Evolutionary conservation across 2,797 vertebrate species (phyloP), one percentile per base, ranked within the genome.

Genomic region (Semaprochilodus insignis): DNA sequence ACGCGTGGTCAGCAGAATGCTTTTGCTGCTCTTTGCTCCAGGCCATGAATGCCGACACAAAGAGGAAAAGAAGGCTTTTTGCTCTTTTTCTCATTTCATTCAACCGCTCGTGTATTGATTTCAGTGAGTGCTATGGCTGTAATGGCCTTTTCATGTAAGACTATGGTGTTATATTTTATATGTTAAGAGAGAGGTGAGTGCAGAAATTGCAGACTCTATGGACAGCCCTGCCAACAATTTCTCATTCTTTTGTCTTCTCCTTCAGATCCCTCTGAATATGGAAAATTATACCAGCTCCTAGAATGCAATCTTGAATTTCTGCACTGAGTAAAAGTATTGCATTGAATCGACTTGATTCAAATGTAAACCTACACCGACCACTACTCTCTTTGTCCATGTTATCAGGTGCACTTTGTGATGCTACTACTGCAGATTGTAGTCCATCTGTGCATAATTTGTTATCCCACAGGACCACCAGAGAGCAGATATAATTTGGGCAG

Each of bases 81-180:
- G 36, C 6, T n/a, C 71, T 66, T 59, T 66, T 75, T 6, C 23
- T 31, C 19, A 40, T 55, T 67, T 66, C 17, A 67, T 16, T 67
- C n/a, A 57, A 14, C 78, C 54, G 69, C 36, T 71, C 62, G 40
- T 75, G 72, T 34, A 76, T 76, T 25, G 25, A 76, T 81, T 81
- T 81, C 52, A 36, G 27, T 62, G 65, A 76, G 44, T 19, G 66
- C 23, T 34, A 69, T 51, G 48, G 73, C 63, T 76, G 36, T 11
- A 48, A 65, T 62, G 4, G 62, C 67, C 23, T 21, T 59, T 55
- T 76, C 75, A 69, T 51, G 63, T 73, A 75, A 75, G 63, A 21
- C 17, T 48, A 19, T 59, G 19, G 21, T 65, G 8, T 66, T 40
- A 19, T 19, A 66, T 36, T 5, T 66, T 8, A 66, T 36, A 66